Evolutionary conservation across 1,140 invertebrate genomes (phyloP), one percentile per base, ranked within the genome.

Genomic region (Drosophila funebris): DNA sequence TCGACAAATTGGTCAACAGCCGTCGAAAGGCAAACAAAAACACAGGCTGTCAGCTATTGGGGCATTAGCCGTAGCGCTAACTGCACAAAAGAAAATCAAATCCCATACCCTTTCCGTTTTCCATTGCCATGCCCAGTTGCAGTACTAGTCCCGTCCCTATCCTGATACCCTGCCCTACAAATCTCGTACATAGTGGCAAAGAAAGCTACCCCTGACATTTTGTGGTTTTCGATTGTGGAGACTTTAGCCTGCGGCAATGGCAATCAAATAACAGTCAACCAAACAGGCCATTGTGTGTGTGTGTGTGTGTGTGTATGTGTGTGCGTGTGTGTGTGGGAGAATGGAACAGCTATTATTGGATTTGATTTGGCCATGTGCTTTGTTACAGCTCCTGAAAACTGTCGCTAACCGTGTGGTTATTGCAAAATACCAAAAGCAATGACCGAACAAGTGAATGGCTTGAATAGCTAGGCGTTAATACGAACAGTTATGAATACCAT

Each of bases 1-100:
- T 74, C 83, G 79, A 72, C 81, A 85, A 85, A 85, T 85, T 85
- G 81, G 81, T 85, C 82, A 85, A 87, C 78, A 85, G 56, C 58
- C 82, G 52, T 58, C 41, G 73, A 71, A 73, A 73, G 48, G 73
- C 73, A 76, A 73, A 76, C 73, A 76, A 72, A 72, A 76, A 81
- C 66, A 53, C 58, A 60, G 29, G 41, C 80, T 73, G 80, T 76
- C 81, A 70, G 68, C 73, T 29, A 77, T 60, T 70, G 68, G 62
- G 53, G 80, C 72, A 52, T 52, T 52, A 52, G 29, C 56, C 46
- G 58, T 36, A 56, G 62, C 69, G 60, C 61, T 64, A 76, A 68
- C 69, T 73, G 77, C 39, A 87, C 70, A 81, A 85, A 82, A 87
- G 76, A 79, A 85, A 87, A 87, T 82, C 63, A 82, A 87, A 82